Base-by-base conservation (phyloP, 1,140 invertebrate genomes). In the Daktulosphaira vitifoliae region DNA sequence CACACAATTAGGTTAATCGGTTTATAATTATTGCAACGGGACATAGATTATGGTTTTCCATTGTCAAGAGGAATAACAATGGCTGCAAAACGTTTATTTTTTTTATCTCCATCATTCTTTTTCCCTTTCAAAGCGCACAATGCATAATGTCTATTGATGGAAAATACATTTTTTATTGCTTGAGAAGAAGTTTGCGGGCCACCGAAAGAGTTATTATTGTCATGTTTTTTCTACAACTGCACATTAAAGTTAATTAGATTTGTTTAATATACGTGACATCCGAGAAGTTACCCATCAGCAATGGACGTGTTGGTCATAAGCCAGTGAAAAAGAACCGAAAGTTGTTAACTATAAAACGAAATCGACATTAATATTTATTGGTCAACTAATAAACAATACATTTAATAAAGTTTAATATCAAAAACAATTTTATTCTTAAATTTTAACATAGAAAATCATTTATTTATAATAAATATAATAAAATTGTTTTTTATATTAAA, bases 1-100 rank as follows among this genome's bases (percentile, higher is more conserved):
- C 56, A n/a, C n/a, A 62, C 56, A 62, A 62, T 62, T 39, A 48
- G 56, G 56, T 62, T 62, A 62, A 62, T 62, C 56, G 56, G 56
- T 62, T 62, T 62, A 62, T 62, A 62, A 62, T 62, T 62, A 62
- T 62, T 48, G 25, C 54, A 18, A 16, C 15, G 54, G 23, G 25
- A 56, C 54, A 38, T 44, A 59, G 39, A 59, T 59, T 59, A 62
- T 39, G 56, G 56, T 44, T 62, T 46, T 33, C 56, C 56, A 62
- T 62, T 62, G 56, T 62, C 11, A 33, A 33, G 11, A 33, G 29
- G 29, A n/a, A 46, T 16, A 48, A 62, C 56, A 62, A 62, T 62
- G 56, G 56, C 56, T 22, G 56, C 56, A 46, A 62, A 62, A 62
- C 56, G 56, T 33, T 48, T 62, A 46, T 33, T 38, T 20, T 20